These are phyloP conservation scores for Eupithecia subumbrata DNA, from an alignment of 2,888 invertebrate genomes.

Conservation along the genomic window DNA sequence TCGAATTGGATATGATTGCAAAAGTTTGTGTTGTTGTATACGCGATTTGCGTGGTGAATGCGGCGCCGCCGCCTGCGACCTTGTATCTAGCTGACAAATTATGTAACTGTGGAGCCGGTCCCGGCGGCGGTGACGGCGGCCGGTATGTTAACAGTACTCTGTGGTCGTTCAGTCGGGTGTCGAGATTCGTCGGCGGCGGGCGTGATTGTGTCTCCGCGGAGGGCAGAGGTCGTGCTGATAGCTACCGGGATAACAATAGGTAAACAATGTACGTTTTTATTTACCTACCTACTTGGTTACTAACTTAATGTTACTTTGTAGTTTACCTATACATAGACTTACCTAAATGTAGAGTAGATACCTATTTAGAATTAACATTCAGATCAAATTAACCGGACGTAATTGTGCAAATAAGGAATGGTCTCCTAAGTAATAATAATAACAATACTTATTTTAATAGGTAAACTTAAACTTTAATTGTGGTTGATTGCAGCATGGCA, in stretches of 20 bases:
- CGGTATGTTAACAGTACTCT: neutral
- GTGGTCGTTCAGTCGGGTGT: conserved; percentile 17
- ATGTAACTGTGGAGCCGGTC: neutral
- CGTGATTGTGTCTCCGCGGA: conserved; percentile 39
- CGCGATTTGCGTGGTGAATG: conserved; percentile 41
- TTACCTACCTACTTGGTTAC: neutral
- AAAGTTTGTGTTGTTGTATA: conserved; percentile 14
- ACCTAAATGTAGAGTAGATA: neutral
- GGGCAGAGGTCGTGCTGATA: conserved; percentile 18
- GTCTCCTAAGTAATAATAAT: neutral
- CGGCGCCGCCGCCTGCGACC: conserved; percentile 60
- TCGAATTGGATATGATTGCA: conserved; percentile 15
- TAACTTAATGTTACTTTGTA: neutral
- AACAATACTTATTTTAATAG: neutral
- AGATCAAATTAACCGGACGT: neutral
- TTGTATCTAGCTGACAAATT: conserved; percentile 35
- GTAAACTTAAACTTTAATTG: neutral
- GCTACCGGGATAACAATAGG: neutral
- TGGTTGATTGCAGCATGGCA: conserved; percentile 62
- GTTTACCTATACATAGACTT: neutral
- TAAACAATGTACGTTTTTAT: conserved; percentile 19
- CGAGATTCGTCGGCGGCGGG: conserved; percentile 43
- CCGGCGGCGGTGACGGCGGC: neutral
- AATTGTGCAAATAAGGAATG: neutral
- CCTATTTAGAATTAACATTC: neutral